Base-by-base conservation (phyloP, 2,797 vertebrate species). In the Onychomys arenicola region DNA sequence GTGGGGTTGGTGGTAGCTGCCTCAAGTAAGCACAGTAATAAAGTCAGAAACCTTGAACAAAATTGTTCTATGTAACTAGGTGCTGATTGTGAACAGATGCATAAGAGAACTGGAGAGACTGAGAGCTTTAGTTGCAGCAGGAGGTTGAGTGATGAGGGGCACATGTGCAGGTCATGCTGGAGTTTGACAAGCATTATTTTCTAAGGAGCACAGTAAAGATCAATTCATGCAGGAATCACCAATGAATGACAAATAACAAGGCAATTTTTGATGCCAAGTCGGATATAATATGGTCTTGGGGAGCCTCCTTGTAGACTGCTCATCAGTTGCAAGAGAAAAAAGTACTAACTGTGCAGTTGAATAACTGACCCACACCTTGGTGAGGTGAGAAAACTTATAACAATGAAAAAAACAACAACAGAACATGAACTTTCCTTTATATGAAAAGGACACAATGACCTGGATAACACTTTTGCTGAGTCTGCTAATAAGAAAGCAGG, bases 161-260 rank as follows among this genome's bases (percentile, higher is more conserved):
- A 2, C 85, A 32, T 43, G 29, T 75, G 25, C 19, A 46, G 27
- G 73, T 55, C 27, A 19, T 43, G 43, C 13, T 80, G 9, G 49
- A 93, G 13, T 92, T 61, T 55, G 46, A 71, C 81, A 89, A n/a
- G 57, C 32, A 52, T 88, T 61, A 55, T 87, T 93, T 95, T 82
- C 19, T 43, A 93, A 77, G 7, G 6, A 93, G 75, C 71, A 84
- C 2, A 59, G 34, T 67, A 57, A 86, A 94, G 55, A 80, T 80
- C 4, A 34, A 7, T 82, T 83, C 14, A 43, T 46, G n/a, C 1
- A 89, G 78, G 67, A 81, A 89, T 81, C 77, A 85, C 4, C 7
- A 90, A 67, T 14, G 43, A 85, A 37, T 77, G 59, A 59, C 84
- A 90, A 97, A 92, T 90, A 40, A 25, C 43, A 13, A 75, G 19